Evolutionary conservation across 2,888 invertebrate genomes (phyloP).

Genomic region (Drosophila setosimentum): DNA sequence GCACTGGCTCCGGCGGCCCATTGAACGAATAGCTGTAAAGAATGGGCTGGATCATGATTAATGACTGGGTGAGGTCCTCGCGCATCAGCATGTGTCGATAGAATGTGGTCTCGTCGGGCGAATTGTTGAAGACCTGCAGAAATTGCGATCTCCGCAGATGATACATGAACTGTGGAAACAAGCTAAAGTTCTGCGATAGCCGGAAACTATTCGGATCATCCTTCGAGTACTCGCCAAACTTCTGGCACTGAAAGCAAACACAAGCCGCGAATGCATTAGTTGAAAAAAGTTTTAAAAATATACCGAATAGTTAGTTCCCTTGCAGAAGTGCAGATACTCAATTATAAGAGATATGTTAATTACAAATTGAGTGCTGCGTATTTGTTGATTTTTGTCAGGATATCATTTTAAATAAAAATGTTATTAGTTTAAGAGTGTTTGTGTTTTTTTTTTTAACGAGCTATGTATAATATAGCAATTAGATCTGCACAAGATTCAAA

Average conservation of each 20-base stretch:
- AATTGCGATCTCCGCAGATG: conserved; percentile 99
- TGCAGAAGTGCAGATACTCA: background rate
- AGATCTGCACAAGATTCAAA: background rate
- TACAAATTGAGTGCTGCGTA: background rate
- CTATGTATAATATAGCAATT: background rate
- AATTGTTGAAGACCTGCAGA: conserved; percentile 99
- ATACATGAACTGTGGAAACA: conserved; percentile 99
- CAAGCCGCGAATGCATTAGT: background rate
- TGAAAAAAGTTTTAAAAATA: background rate
- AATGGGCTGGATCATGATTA: conserved; percentile 99
- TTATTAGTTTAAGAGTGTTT: background rate
- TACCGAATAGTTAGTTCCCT: background rate
- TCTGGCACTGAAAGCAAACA: conserved; percentile 92
- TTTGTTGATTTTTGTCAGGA: background rate
- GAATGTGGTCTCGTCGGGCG: conserved; percentile 99
- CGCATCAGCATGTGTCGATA: conserved; percentile 99
- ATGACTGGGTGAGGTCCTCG: conserved; percentile 98
- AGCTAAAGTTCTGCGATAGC: conserved; percentile 97
- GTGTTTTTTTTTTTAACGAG: background rate
- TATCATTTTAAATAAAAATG: background rate
- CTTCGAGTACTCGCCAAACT: conserved; percentile 99
- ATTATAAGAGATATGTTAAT: background rate
- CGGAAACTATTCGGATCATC: conserved; percentile 99
- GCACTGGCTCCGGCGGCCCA: conserved; percentile 98
- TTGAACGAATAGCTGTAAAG: conserved; percentile 99